Base-by-base conservation (phyloP, 2,888 invertebrate species). In the Criorhina ranunculi region DNA sequence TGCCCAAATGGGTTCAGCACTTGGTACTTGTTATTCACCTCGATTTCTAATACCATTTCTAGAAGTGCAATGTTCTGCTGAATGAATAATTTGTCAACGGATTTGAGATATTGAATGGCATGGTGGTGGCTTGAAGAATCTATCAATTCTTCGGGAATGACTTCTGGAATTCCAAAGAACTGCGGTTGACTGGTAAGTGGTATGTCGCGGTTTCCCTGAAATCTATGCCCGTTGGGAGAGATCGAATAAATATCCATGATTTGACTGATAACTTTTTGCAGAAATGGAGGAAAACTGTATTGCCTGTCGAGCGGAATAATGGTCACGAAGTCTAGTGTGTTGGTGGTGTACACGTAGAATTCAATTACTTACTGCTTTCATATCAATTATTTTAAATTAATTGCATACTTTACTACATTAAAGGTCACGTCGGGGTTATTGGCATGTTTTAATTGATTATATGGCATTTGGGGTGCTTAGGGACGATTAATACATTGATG, bases 1-100 rank as follows among this genome's bases (percentile, higher is more conserved):
- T 75, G 64, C 7, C 73, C 73, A 42, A 75, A 2, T 37, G 62
- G 29, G n/a, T 75, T 9, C 0, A 64, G 44, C 5, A 75, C 29
- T 24, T 55, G n/a, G 19, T 64, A 75, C 9, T 53, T 64, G 15
- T 64, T 75, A 0, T 15, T 11, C 5, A 44, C 24, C 29, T 73
- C 64, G 11, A 73, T 35, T 11, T 33, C 73, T 31, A 55, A 9
- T 1, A 46, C 3, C n/a, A 64, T 0, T 6, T 75, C 73, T 3
- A 75, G 44, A 6, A 64, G 64, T 7, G 19, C 44, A 11, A 64
- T 24, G 2, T 75, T 53, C 7, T 64, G 73, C 11, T 55, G 64
- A 37, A 75, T 55, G 35, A 24, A 64, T 15, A 75, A 6, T 42
- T 64, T 75, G 0, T 64, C 64, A n/a, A 12, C 37, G 1, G n/a